Evolutionary conservation across 1,140 invertebrate species (phyloP).

Genomic region (Penaeus vannamei): DNA sequence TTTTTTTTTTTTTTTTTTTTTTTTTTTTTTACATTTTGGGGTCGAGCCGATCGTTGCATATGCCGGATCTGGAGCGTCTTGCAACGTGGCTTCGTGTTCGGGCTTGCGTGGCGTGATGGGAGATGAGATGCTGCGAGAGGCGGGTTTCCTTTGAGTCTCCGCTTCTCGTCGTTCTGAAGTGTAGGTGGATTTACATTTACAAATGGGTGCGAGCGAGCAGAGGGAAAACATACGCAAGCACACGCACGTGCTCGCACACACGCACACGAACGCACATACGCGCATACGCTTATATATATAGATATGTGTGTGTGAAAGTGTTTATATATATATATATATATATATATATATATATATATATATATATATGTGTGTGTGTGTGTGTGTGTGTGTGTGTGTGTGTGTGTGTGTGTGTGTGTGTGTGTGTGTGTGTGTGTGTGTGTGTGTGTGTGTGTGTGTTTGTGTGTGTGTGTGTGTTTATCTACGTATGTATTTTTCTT

Average conservation of each 20-base stretch:
- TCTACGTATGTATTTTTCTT: background rate
- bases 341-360: conserved; percentile 16
- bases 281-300: background rate
- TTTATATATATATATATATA: conserved; percentile 14
- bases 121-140: background rate
- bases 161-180: too few relatives aligned
- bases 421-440: background rate
- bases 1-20: background rate
- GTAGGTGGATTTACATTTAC: too few relatives aligned
- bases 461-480: background rate
- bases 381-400: background rate
- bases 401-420: background rate
- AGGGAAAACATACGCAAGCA: background rate
- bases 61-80: background rate
- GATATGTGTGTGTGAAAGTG: background rate
- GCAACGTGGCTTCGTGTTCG: background rate
- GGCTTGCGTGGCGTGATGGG: background rate
- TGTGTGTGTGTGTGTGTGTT: background rate
- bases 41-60: background rate
- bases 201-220: too few relatives aligned
- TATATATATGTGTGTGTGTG: background rate
- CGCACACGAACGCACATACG: background rate
- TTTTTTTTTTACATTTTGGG: background rate
- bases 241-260: background rate
- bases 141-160: too few relatives aligned